Base-by-base conservation (phyloP, 2,113 vertebrate genomes). In the Dicaeum eximium region DNA sequence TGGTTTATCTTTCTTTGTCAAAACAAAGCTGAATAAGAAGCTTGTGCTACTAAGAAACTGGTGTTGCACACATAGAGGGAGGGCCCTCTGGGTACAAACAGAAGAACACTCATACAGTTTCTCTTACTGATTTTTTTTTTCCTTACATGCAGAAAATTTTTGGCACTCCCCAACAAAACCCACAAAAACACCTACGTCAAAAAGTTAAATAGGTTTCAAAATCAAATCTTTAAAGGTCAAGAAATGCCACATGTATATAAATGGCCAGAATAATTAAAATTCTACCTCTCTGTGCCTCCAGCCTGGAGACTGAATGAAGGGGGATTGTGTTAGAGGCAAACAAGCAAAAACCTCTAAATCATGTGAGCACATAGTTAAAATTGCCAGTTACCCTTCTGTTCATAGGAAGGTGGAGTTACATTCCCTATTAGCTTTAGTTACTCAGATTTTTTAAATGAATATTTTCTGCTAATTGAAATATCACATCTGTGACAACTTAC, bases 1-100 rank as follows among this genome's bases (percentile, higher is more conserved):
- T 72, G 89, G 70, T 97, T 95, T 95, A 89, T 96, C 89, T 93
- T 97, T 92, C 88, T 95, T 86, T 91, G 91, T 94, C 73, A 91
- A 95, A 96, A 93, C 92, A 92, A 91, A 93, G 91, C 94, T 96
- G 95, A 97, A 96, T 95, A 96, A 96, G 96, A 89, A 95, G 94
- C 86, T 92, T 96, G 96, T 97, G 89, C 89, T 79, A 10, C 69
- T 69, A 51, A 88, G 80, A 64, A 83, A 92, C 48, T 84, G 92
- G 67, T 79, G 64, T 51, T 74, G 16, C 37, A 53, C 74, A 21
- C 82, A 37, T 14, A 18, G 82, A 70, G 86, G 88, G 91, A 91
- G 94, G 70, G 91, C 71, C 56, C 47, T 86, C 51, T 1, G 15
- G 37, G 50, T 88, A 40, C 30, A 80, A 62, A 93, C 93, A 96